Percentiles rank a stretch among this genome's conserved stretches.
phyloP scores from a whole-genome alignment of 2,797 vertebrate species.

The Chelon auratus region DNA sequence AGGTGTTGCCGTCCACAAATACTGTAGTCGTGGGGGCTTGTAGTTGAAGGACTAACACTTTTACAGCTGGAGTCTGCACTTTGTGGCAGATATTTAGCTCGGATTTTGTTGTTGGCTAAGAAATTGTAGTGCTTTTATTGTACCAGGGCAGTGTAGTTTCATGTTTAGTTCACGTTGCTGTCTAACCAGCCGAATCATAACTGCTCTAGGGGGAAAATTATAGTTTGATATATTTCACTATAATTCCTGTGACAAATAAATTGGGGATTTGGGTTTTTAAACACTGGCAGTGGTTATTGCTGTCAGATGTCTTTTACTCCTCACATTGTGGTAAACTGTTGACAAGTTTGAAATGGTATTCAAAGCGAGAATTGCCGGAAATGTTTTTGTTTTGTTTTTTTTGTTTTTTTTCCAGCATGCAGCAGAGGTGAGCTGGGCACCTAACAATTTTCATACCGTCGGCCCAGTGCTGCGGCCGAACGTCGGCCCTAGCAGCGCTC shows the following conservation, averaged over 20 bases:
- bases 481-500: conserved; percentile 44
- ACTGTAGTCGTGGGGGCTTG: no score
- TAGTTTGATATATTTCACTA: not conserved
- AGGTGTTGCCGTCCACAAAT: no score
- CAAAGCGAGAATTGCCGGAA: not conserved
- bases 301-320: not conserved
- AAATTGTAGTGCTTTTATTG: no score
- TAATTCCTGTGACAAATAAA: not conserved
- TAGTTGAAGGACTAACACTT: no score
- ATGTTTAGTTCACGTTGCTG: not conserved
- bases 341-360: not conserved
- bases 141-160: not conserved
- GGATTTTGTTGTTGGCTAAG: no score
- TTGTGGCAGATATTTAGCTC: no score
- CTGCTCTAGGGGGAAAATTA: not conserved
- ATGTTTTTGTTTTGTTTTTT: no score
- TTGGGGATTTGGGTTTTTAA: not conserved
- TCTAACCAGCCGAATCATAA: not conserved
- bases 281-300: not conserved
- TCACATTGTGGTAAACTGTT: not conserved
- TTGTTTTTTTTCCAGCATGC: no score
- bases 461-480: conserved; percentile 37
- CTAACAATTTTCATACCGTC: conserved; percentile 22
- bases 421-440: conserved; percentile 21
- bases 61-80: no score